These are phyloP conservation scores for Temnopleurus reevesii DNA, from an alignment of 53 echinoderm and acorn worm species.

Conservation along the genomic window DNA sequence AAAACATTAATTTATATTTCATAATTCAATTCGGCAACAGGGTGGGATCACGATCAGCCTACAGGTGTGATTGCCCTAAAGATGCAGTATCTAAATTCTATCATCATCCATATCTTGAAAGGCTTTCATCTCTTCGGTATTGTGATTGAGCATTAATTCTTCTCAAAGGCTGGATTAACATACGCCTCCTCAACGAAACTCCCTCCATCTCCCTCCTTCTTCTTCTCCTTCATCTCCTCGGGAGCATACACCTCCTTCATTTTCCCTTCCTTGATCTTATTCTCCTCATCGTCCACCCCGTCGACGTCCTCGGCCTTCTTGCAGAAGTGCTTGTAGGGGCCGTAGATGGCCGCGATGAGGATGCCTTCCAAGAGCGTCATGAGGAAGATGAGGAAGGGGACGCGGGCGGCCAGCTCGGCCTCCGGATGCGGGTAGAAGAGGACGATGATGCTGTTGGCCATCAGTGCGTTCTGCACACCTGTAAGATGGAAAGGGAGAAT, in stretches of 20 bases:
- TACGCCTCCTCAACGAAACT: neutral
- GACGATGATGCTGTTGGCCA: constrained; percentile 82
- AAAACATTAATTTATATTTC: no score
- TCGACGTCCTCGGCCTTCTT: constrained; percentile 54
- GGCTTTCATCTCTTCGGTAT: no score
- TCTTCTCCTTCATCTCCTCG: constrained; percentile 60
- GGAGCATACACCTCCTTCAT: constrained; percentile 37
- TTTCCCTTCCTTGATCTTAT: constrained; percentile 52
- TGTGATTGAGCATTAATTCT: neutral
- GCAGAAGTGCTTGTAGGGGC: constrained; percentile 61
- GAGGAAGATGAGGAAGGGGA: constrained; percentile 77
- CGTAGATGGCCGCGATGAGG: constrained; percentile 61
- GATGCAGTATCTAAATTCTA: no score
- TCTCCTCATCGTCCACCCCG: constrained; percentile 33
- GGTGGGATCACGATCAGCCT: no score
- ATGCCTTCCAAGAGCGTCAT: constrained; percentile 77
- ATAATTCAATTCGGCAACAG: no score
- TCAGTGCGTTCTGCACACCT: constrained; percentile 82
- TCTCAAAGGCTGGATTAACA: constrained; percentile 34
- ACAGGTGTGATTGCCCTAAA: no score
- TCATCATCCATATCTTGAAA: no score
- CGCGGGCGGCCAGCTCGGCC: constrained; percentile 78
- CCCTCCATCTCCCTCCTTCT: neutral
- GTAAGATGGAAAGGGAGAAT: neutral
- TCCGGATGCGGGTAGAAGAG: constrained; percentile 92